A percentile compares a stretch with the other conserved stretches of the same genome.
phyloP scores from a whole-genome alignment of 2,888 invertebrate species.

The Zaprionus lineosus region DNA sequence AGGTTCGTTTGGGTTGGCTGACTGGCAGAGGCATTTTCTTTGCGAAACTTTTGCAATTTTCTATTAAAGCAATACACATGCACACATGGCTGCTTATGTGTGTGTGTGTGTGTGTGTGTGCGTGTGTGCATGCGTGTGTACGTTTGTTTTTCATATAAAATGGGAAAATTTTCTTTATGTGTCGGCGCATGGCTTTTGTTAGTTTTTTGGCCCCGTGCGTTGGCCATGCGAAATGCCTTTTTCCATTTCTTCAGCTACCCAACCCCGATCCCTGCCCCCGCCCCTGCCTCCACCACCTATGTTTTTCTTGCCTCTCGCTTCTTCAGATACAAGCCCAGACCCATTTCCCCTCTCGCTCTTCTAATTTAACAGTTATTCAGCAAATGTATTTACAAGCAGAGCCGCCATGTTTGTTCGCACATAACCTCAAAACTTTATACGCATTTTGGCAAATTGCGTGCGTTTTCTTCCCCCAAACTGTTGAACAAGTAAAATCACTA shows the following conservation, averaged over 20 bases:
- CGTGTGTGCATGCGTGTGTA: conserved; percentile 26
- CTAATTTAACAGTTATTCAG: conserved; percentile 65
- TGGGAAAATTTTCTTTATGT: conserved; percentile 75
- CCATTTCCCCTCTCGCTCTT: conserved; percentile 16
- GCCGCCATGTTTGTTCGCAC: conserved; percentile 68
- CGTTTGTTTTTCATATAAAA: conserved; percentile 65
- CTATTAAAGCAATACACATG: conserved; percentile 75
- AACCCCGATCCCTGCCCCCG: too few species aligned
- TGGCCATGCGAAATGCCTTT: conserved; percentile 46
- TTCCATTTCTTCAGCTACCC: too few species aligned
- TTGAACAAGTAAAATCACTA: conserved; percentile 1
- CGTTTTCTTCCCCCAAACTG: conserved; percentile 38
- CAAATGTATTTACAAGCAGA: conserved; percentile 71
- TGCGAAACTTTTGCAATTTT: conserved; percentile 79
- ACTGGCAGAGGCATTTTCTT: conserved; percentile 74
- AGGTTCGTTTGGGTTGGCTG: conserved; percentile 66
- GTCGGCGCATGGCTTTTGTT: conserved; percentile 69
- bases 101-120: conserved; percentile 22
- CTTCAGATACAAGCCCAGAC: too few species aligned
- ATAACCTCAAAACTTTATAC: conserved; percentile 73
- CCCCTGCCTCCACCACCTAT: too few species aligned
- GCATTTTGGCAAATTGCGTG: conserved; percentile 73
- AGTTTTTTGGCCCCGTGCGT: conserved; percentile 50
- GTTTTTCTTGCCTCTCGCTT: too few species aligned
- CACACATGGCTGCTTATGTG: conserved; percentile 50